A percentile compares a stretch with the other conserved stretches of the same genome.
Conservation (phyloP, 1,140 invertebrate species). For the Heliothis virescens region DNA sequence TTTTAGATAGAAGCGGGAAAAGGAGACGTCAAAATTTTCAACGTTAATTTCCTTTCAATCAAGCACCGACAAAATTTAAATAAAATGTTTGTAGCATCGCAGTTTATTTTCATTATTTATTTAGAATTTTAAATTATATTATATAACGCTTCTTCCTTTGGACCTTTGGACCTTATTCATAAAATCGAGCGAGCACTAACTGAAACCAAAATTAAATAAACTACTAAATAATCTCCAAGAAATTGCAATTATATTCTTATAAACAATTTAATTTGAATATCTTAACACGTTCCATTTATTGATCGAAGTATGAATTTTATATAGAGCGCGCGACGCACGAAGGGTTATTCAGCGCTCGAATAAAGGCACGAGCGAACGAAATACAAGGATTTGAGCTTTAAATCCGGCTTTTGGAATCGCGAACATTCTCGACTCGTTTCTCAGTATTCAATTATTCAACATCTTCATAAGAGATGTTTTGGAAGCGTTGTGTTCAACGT, state of each 20-base stretch:
- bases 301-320: slow-evolving; percentile 42
- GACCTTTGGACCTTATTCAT: no score
- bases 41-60: no score
- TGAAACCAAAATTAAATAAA: neutral
- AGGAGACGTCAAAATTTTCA: no score
- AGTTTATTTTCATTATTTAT: no score
- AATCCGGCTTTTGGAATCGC: slow-evolving; percentile 36
- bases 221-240: neutral
- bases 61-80: no score
- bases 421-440: slow-evolving; percentile 7
- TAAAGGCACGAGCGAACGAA: slow-evolving; percentile 25
- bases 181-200: no score
- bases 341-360: slow-evolving; percentile 34
- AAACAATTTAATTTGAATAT: slow-evolving; percentile 5
- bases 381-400: slow-evolving; percentile 33
- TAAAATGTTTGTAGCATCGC: no score
- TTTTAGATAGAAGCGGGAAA: no score
- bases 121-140: no score
- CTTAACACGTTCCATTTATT: neutral
- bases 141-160: no score
- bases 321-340: slow-evolving; percentile 8
- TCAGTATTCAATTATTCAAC: slow-evolving; percentile 40
- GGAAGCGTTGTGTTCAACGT: neutral
- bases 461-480: slow-evolving; percentile 11
- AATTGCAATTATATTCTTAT: neutral